phyloP scores from a whole-genome alignment of 2,888 invertebrate genomes.

The Deroplatys truncata region DNA sequence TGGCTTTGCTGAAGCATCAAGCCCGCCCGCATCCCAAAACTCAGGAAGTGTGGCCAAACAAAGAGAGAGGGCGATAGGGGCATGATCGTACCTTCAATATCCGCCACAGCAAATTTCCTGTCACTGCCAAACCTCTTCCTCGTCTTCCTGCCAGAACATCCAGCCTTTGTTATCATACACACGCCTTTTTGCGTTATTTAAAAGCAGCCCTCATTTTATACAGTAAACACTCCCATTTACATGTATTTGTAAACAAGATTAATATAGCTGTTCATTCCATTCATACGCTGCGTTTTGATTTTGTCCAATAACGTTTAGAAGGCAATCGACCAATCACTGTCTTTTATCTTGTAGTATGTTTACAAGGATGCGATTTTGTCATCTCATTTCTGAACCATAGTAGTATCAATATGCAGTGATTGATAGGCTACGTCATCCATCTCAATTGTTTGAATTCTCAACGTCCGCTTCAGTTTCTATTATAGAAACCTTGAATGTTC shows the following conservation, averaged over 20 bases:
- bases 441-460: too few species aligned
- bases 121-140: background rate
- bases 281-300: too few species aligned
- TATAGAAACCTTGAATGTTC: too few species aligned
- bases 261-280: too few species aligned
- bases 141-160: background rate
- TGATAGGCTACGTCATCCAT: too few species aligned
- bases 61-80: background rate
- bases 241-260: background rate
- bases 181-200: background rate
- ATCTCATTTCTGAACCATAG: too few species aligned
- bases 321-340: too few species aligned
- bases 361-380: too few species aligned
- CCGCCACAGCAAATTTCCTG: background rate
- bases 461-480: too few species aligned
- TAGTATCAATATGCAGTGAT: too few species aligned
- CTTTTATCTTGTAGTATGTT: too few species aligned
- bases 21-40: background rate
- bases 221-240: background rate
- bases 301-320: too few species aligned
- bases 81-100: background rate
- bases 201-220: background rate
- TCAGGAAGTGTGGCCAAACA: background rate
- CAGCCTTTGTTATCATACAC: background rate
- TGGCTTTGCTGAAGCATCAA: background rate